These are phyloP conservation scores for Syngnathoides biaculeatus DNA, from an alignment of 2,113 vertebrate species.

Conservation along the genomic window DNA sequence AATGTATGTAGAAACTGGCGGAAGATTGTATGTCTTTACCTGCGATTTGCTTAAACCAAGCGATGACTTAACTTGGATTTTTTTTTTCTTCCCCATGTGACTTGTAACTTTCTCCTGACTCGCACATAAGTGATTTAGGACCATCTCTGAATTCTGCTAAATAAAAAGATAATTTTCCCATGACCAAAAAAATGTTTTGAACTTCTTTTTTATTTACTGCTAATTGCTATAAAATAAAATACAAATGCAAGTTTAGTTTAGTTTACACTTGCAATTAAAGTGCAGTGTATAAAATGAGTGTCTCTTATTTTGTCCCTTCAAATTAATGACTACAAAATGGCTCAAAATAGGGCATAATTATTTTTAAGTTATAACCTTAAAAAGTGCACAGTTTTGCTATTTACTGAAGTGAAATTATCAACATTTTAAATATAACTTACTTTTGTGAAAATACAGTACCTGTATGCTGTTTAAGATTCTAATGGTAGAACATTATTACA, in stretches of 20 bases:
- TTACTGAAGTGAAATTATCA: not conserved
- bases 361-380: not conserved
- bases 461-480: too few species aligned
- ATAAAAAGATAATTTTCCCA: not conserved
- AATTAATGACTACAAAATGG: too few species aligned
- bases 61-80: too few species aligned
- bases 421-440: not conserved
- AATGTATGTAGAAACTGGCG: too few species aligned
- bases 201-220: not conserved
- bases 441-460: not conserved
- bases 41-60: too few species aligned
- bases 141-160: too few species aligned
- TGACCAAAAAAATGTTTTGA: not conserved
- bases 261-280: not conserved
- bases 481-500: too few species aligned
- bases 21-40: too few species aligned
- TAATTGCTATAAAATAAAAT: not conserved
- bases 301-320: not conserved
- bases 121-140: too few species aligned
- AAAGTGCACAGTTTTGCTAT: not conserved
- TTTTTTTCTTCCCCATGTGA: too few species aligned
- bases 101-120: too few species aligned
- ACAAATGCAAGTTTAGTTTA: not conserved
- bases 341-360: too few species aligned
- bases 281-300: not conserved